A percentile compares a stretch with the other conserved stretches of the same genome.
These are phyloP conservation scores for Chionis minor DNA, from an alignment of 2,113 vertebrate genomes.

Conservation along the genomic window DNA sequence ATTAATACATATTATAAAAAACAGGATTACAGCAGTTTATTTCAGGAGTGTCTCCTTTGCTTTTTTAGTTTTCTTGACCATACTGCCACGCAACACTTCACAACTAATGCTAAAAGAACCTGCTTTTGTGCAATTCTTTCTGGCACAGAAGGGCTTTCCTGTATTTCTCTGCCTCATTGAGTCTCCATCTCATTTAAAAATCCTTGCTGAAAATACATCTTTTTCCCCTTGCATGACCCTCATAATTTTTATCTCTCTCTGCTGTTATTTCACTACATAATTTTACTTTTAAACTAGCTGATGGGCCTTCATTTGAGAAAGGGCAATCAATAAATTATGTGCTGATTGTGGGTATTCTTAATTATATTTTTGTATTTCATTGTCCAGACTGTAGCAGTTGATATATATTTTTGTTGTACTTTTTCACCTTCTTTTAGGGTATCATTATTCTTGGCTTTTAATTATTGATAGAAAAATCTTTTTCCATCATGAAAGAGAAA, in stretches of 20 bases:
- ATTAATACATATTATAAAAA: conserved; percentile 23
- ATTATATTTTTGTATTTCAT: conserved; percentile 39
- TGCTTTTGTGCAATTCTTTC: conserved; percentile 25
- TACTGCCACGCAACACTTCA: not conserved
- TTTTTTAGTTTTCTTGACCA: not conserved
- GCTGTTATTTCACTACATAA: conserved; percentile 55
- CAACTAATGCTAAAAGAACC: not conserved
- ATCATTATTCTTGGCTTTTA: conserved; percentile 18
- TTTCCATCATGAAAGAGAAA: not conserved
- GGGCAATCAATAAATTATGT: conserved; percentile 54
- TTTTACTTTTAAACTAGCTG: conserved; percentile 65
- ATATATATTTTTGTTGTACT: conserved; percentile 22
- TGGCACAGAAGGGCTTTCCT: not conserved
- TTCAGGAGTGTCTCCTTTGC: not conserved
- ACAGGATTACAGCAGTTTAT: not conserved
- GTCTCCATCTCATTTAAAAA: conserved; percentile 60
- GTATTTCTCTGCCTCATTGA: conserved; percentile 58
- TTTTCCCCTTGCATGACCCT: conserved; percentile 59
- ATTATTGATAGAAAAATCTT: conserved; percentile 3
- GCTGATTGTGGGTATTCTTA: conserved; percentile 48
- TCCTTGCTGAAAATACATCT: conserved; percentile 68
- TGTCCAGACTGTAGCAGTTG: conserved; percentile 9
- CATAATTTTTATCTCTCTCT: conserved; percentile 56
- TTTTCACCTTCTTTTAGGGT: conserved; percentile 22
- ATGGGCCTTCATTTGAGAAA: conserved; percentile 40